Evolutionary conservation across 2,113 vertebrate genomes (phyloP).

Genomic region (Ramphastos sulfuratus): DNA sequence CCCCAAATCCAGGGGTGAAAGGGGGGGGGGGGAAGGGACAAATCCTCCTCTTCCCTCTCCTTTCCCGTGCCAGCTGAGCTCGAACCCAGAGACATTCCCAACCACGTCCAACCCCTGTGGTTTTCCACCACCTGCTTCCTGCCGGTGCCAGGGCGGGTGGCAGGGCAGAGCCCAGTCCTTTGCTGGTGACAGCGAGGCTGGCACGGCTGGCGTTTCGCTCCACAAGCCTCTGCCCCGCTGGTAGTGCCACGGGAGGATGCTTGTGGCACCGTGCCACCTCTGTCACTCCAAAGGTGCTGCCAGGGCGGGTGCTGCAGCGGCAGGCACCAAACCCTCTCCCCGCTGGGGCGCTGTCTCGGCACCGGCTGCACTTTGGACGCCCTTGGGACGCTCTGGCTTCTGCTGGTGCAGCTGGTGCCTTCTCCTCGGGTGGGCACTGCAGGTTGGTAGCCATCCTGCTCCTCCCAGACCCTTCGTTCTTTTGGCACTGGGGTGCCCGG

Average conservation of each 20-base stretch:
- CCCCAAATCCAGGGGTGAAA: background rate
- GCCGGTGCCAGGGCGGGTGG: background rate
- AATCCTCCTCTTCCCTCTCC: fast-evolving
- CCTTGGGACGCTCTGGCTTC: background rate
- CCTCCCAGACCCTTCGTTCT: background rate
- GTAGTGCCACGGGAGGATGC: background rate
- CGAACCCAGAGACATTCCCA: background rate
- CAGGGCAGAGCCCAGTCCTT: background rate
- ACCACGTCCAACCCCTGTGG: fast-evolving
- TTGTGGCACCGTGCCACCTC: fast-evolving
- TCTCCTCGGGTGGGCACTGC: fast-evolving
- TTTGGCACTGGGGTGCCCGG: fast-evolving
- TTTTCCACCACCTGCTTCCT: background rate
- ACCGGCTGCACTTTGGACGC: background rate
- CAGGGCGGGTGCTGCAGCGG: background rate
- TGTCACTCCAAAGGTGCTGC: background rate
- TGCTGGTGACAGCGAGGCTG: fast-evolving
- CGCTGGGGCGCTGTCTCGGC: fast-evolving
- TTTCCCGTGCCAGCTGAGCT: fast-evolving
- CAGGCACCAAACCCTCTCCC: background rate
- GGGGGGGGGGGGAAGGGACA: fast-evolving
- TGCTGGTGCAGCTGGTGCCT: background rate
- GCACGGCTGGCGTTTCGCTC: background rate
- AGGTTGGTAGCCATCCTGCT: background rate
- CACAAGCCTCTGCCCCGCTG: background rate